phyloP scores from a whole-genome alignment of 2,888 invertebrate species.

The Lepidocyrtoides sp. region DNA sequence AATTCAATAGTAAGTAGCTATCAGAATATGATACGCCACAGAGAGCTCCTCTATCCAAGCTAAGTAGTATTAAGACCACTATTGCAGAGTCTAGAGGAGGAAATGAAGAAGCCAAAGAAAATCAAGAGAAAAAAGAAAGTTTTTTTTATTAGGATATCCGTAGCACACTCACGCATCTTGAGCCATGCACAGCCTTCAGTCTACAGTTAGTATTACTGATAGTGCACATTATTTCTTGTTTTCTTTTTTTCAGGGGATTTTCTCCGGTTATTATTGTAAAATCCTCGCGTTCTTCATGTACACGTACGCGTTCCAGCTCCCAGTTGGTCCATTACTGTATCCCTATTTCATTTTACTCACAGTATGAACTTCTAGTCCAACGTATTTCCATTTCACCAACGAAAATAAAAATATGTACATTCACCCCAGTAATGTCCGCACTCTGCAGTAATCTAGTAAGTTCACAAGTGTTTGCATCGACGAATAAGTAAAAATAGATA shows the following conservation, averaged over 20 bases:
- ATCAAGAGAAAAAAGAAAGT: conserved; percentile 28
- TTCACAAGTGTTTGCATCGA: conserved; percentile 60
- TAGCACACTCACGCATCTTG: conserved; percentile 31
- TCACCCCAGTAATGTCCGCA: conserved; percentile 56
- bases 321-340: conserved; percentile 74
- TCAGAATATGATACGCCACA: too few species aligned
- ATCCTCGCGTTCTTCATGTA: conserved; percentile 2
- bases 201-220: too few species aligned
- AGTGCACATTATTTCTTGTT: conserved; percentile 50
- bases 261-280: conserved; percentile 46
- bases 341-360: conserved; percentile 60
- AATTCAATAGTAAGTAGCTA: too few species aligned
- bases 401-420: conserved; percentile 35
- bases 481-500: neutral
- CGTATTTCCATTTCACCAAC: neutral
- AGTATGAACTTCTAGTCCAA: neutral
- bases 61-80: neutral
- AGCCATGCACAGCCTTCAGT: conserved; percentile 41
- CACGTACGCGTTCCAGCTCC: conserved; percentile 70
- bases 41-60: too few species aligned
- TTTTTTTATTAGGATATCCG: conserved; percentile 52
- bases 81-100: neutral
- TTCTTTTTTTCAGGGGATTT: conserved; percentile 43
- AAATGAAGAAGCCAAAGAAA: conserved; percentile 61
- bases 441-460: conserved; percentile 47